These are phyloP conservation scores for Zoanthus gigantus DNA, from an alignment of 92 coral and sea anemone genomes.

Conservation along the genomic window DNA sequence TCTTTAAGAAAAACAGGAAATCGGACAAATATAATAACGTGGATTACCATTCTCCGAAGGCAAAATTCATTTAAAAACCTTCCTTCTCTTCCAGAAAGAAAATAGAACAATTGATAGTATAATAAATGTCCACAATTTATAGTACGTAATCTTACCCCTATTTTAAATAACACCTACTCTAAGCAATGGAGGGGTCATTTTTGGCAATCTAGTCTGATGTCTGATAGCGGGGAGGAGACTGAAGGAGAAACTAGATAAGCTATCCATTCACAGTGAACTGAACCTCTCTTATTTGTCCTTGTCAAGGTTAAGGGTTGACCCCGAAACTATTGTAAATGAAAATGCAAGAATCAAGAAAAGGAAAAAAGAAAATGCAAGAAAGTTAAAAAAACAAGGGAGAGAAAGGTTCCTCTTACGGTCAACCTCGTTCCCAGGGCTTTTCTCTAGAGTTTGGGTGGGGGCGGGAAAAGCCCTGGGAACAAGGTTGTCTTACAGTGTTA, in stretches of 20 bases:
- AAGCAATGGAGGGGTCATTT: constrained; percentile 8
- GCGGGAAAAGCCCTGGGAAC: no score
- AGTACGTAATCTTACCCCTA: background rate
- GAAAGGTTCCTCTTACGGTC: background rate
- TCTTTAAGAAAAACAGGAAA: no score
- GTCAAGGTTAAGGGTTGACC: background rate
- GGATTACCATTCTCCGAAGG: no score
- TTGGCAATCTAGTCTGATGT: constrained; percentile 37
- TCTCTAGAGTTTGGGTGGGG: no score
- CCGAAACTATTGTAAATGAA: constrained; percentile 6
- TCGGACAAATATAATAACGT: no score
- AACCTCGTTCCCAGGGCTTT: no score
- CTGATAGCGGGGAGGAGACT: background rate
- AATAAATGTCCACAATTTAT: constrained; percentile 4
- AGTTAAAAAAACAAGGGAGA: background rate
- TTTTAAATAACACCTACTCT: constrained; percentile 24
- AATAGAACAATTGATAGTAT: constrained; percentile 3
- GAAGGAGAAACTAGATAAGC: background rate
- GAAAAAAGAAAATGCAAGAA: background rate
- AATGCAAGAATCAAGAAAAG: constrained; percentile 12
- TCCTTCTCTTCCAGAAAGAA: background rate
- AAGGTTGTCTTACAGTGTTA: no score
- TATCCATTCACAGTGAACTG: background rate
- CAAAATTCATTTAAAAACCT: no score
- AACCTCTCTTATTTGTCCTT: constrained; percentile 15